Conservation (phyloP, 2,888 invertebrate genomes). For the Nineta flava region DNA sequence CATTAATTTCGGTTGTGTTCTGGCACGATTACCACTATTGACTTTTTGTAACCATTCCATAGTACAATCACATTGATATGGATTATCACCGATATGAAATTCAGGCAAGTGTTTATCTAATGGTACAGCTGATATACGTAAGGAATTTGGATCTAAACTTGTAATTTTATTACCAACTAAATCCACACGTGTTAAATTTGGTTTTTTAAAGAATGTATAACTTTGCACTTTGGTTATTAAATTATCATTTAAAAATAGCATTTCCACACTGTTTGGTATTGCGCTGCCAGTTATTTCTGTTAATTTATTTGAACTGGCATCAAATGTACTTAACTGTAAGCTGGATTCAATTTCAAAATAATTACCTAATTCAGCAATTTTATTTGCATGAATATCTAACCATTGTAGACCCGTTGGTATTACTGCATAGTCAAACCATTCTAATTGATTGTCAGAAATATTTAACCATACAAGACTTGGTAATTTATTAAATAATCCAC, state of each 20-base stretch:
- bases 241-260: conserved; percentile 65
- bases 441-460: conserved; percentile 70
- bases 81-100: conserved; percentile 73
- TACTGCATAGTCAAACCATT: conserved; percentile 72
- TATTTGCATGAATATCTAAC: conserved; percentile 73
- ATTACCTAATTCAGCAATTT: conserved; percentile 68
- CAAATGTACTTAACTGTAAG: conserved; percentile 61
- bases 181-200: conserved; percentile 67
- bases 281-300: conserved; percentile 69
- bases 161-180: conserved; percentile 67
- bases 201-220: conserved; percentile 75
- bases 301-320: conserved; percentile 66
- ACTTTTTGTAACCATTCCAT: conserved; percentile 84
- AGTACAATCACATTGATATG: conserved; percentile 75
- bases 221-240: conserved; percentile 68
- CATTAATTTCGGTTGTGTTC: conserved; percentile 67
- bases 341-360: conserved; percentile 71
- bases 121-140: conserved; percentile 60
- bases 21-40: conserved; percentile 53
- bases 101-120: conserved; percentile 57
- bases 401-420: conserved; percentile 72
- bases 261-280: conserved; percentile 68
- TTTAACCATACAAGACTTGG: conserved; percentile 73
- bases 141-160: conserved; percentile 55
- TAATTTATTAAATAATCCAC: conserved; percentile 61